phyloP scores from a whole-genome alignment of 2,113 vertebrate species.

The Burhinus oedicnemus region DNA sequence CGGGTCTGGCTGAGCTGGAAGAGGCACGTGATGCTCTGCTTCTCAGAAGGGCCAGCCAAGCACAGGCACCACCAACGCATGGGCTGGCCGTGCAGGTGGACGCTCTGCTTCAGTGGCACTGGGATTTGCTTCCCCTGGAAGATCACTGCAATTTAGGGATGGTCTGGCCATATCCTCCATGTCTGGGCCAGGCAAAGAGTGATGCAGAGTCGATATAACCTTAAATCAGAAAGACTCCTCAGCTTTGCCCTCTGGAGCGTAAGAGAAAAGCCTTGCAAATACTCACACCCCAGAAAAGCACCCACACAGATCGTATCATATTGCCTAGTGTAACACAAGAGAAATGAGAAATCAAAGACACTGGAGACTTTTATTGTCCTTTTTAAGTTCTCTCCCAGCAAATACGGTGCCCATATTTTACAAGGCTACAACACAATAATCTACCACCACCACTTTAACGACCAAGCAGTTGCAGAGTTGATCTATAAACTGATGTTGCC shows the following conservation, averaged over 20 bases:
- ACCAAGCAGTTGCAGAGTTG: slow-evolving; percentile 51
- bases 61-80: fast-evolving
- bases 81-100: neutral
- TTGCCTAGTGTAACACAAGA: neutral
- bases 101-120: neutral
- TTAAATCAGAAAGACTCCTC: neutral
- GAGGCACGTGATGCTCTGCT: neutral
- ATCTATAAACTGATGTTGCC: slow-evolving; percentile 66
- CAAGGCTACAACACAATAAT: slow-evolving; percentile 49
- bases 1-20: neutral
- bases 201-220: neutral
- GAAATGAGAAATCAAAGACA: slow-evolving; percentile 38
- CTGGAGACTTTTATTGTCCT: slow-evolving; percentile 37
- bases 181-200: neutral
- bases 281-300: neutral
- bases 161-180: neutral
- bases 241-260: fast-evolving
- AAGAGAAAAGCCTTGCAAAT: neutral
- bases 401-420: slow-evolving; percentile 52
- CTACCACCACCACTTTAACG: slow-evolving; percentile 46
- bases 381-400: slow-evolving; percentile 47
- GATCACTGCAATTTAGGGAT: neutral
- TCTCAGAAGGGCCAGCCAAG: neutral
- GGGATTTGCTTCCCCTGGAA: neutral
- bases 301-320: neutral